Percentiles rank a stretch among this genome's conserved stretches.
phyloP scores from a whole-genome alignment of 1,140 invertebrate genomes.

The Rhopalosiphum maidis region DNA sequence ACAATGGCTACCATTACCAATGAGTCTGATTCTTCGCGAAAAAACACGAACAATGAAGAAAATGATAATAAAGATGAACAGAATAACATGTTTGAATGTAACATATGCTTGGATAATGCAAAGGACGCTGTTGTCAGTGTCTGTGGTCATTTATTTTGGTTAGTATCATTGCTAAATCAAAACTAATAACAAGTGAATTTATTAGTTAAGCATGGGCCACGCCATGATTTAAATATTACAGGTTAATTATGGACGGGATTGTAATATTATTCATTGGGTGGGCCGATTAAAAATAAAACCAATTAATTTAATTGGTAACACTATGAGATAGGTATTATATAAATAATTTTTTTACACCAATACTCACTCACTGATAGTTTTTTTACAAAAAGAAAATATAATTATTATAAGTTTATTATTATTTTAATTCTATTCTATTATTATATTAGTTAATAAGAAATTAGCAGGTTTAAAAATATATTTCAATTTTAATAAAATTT shows the following conservation, averaged over 20 bases:
- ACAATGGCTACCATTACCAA: background rate
- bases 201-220: background rate
- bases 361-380: no score
- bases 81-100: conserved; percentile 86
- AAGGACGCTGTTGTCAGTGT: conserved; percentile 98
- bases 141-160: conserved; percentile 99
- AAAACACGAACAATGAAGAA: conserved; percentile 45
- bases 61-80: conserved; percentile 73
- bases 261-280: background rate
- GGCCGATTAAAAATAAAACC: background rate
- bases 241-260: background rate
- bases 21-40: background rate
- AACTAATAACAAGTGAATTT: background rate
- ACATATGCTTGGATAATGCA: conserved; percentile 96
- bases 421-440: no score
- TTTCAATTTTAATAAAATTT: no score
- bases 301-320: background rate
- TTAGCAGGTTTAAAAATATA: no score
- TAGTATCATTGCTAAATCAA: conserved; percentile 60
- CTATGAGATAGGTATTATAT: background rate
- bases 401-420: no score
- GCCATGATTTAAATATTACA: conserved; percentile 24
- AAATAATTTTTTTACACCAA: no score
- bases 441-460: no score
- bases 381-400: no score